Base-by-base conservation (phyloP, 2,113 vertebrate genomes). In the Oxyruncus cristatus region DNA sequence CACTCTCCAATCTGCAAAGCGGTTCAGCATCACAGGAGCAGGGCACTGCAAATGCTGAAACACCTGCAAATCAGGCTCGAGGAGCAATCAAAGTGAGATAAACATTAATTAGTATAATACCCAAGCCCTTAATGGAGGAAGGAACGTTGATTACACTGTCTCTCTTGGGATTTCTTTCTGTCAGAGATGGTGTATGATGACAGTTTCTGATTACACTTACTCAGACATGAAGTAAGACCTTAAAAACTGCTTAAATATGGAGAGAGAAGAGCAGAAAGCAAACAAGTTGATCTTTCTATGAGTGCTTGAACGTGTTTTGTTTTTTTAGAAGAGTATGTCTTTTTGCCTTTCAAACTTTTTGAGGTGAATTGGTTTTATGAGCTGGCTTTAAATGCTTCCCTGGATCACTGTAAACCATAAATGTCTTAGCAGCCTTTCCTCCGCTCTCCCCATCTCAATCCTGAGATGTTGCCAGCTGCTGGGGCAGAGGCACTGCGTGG, bases 81-180 rank as follows among this genome's bases (percentile, higher is more conserved):
- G 94, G 71, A 96, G 96, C 96, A 97, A 97, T 97, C 97, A 97
- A 73, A 96, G 93, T 82, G 94, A 80, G 93, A 94, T 94, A 97
- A 97, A 95, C 95, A 96, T 97, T 97, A 93, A 97, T 97, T 97
- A 97, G 91, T 88, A 92, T 97, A 94, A 97, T 96, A 95, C 76
- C 89, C 89, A 94, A 93, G 85, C 75, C 63, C 82, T 95, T 97
- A 96, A 94, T 96, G 95, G 93, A 93, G 96, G 95, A 97, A 96
- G 91, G 85, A 97, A 33, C 2, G 4, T 83, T 97, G 97, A 97
- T 97, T 97, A 85, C 79, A 80, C 55, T 55, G 6, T 78, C 95
- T 94, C 96, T 66, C 39, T 95, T 95, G 94, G 94, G 96, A 96
- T 81, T 97, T 97, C 93, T 94, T 92, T 89, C 95, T 86, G 44